Base-by-base conservation (phyloP, 2,888 invertebrate species). In the Stegana nigrithorax region DNA sequence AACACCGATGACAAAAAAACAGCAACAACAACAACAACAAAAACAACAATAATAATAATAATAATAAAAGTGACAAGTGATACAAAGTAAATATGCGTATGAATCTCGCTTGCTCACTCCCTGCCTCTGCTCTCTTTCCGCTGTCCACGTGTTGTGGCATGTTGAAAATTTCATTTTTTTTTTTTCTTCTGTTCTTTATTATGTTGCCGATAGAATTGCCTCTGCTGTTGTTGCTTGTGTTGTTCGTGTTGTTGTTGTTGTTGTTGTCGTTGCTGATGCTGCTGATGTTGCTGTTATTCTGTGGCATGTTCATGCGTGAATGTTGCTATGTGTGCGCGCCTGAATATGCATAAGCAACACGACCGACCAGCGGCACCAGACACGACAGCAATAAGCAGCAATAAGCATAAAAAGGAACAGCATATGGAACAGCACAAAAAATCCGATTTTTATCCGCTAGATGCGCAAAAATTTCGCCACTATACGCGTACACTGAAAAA, bases 61-160 rank as follows among this genome's bases (percentile, higher is more conserved):
- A 73, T 76, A 76, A 77, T 80, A 70, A 73, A 74, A 68, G 81
- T 77, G 77, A 78, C 77, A 78, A 81, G 81, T 78, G 77, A 78
- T 81, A 78, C 78, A 81, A 79, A 79, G 75, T 79, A 78, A 75
- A 81, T 79, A 79, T 73, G 71, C 69, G 81, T 77, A 80, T 80
- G 67, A 59, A 47, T 36, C 42, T 27, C 42, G 26, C 12, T 44
- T 59, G 45, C 59, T 53, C 57, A 60, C 61, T 47, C 4, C 25
- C 2, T 45, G 2, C 10, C n/a, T 47, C 47, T 19, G 45, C 1
- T n/a, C 21, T 12, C 6, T 25, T 6, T 47, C 0, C 25, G 36
- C 36, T 25, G 27, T n/a, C 47, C 36, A 55, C 36, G 53, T 55
- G 19, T 6, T 55, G 32, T 26, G 53, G 53, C 36, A 55, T 55